These are phyloP conservation scores for Trematomus bernacchii DNA, from an alignment of 2,797 vertebrate genomes.

Conservation along the genomic window DNA sequence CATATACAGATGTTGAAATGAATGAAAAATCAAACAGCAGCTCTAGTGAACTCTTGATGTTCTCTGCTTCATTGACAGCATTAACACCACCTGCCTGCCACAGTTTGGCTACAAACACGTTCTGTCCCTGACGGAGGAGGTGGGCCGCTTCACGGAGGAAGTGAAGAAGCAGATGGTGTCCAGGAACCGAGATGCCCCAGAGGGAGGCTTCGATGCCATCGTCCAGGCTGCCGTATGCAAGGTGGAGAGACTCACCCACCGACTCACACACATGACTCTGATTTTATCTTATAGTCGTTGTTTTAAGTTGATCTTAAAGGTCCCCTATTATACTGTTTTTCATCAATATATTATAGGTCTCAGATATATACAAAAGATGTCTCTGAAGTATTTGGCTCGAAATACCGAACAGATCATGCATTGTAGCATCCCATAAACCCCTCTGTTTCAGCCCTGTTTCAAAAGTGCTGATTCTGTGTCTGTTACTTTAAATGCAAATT, in stretches of 20 bases:
- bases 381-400: too few relatives aligned
- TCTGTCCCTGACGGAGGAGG: conserved; percentile 92
- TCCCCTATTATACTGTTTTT: too few relatives aligned
- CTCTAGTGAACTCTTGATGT: background rate
- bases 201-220: conserved; percentile 97
- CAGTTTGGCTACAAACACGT: conserved; percentile 98
- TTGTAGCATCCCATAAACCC: too few relatives aligned
- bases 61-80: conserved; percentile 72
- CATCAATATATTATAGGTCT: too few relatives aligned
- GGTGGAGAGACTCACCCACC: conserved; percentile 70
- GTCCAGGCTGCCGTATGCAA: conserved; percentile 96
- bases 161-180: conserved; percentile 94
- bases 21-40: background rate
- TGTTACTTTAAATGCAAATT: too few relatives aligned
- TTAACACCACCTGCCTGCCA: conserved; percentile 87
- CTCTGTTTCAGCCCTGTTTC: too few relatives aligned
- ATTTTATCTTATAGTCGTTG: conserved; percentile 25
- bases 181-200: conserved; percentile 93
- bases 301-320: background rate
- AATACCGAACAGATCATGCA: too few relatives aligned
- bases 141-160: conserved; percentile 94
- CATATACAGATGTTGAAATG: background rate
- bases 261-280: background rate
- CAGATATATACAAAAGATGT: too few relatives aligned
- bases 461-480: too few relatives aligned